phyloP scores from a whole-genome alignment of 2,888 invertebrate species.

The Gymnoscelis rufifasciata region DNA sequence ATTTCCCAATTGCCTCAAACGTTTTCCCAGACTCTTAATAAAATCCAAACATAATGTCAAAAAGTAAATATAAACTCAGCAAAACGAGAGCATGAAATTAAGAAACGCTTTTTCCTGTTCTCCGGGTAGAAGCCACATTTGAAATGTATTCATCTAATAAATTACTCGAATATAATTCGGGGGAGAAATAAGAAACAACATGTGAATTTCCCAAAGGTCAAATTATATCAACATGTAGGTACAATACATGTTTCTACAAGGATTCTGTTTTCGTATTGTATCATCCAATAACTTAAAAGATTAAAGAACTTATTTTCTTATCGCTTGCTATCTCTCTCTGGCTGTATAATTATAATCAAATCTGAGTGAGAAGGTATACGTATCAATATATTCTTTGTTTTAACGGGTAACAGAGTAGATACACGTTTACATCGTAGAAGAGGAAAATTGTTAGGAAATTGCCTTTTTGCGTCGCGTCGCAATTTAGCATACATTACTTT shows the following conservation, averaged over 20 bases:
- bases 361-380: no score
- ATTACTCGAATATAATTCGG: conserved; percentile 42
- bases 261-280: conserved; percentile 30
- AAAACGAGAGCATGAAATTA: conserved; percentile 1
- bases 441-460: conserved; percentile 26
- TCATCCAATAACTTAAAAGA: no score
- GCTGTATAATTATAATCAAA: no score
- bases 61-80: background rate
- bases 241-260: conserved; percentile 16
- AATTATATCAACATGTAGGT: conserved; percentile 43
- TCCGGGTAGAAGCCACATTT: conserved; percentile 22
- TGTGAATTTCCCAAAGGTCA: conserved; percentile 53
- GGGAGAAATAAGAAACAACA: conserved; percentile 35
- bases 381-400: no score
- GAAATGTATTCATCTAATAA: conserved; percentile 29
- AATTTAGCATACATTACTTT: conserved; percentile 16
- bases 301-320: no score
- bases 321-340: no score
- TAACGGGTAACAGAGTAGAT: no score
- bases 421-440: conserved; percentile 30
- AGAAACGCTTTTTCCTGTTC: background rate
- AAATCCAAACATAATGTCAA: background rate
- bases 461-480: conserved; percentile 25
- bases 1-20: no score
- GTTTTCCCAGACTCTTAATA: no score